phyloP scores from a whole-genome alignment of 2,888 invertebrate genomes.

The Panopea generosa region DNA sequence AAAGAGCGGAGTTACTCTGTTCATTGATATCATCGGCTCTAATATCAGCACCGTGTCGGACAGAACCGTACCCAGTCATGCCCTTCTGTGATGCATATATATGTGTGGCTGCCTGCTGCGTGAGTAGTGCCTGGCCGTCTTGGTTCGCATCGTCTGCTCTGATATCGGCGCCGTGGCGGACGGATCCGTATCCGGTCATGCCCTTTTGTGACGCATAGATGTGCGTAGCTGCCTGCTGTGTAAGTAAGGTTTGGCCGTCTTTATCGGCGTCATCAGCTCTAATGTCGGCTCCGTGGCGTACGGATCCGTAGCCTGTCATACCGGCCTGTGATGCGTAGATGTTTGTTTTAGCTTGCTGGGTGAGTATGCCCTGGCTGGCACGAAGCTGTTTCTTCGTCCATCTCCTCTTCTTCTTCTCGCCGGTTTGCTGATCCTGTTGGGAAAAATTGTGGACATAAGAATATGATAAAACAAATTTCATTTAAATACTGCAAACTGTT shows the following conservation, averaged over 20 bases:
- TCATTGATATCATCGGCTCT: slow-evolving; percentile 77
- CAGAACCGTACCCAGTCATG: slow-evolving; percentile 76
- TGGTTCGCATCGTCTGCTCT: slow-evolving; percentile 79
- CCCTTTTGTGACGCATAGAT: slow-evolving; percentile 83
- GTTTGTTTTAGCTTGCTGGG: slow-evolving; percentile 77
- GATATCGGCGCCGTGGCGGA: slow-evolving; percentile 83
- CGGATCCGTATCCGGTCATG: slow-evolving; percentile 81
- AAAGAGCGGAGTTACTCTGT: slow-evolving; percentile 77
- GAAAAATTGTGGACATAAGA: too few relatives aligned
- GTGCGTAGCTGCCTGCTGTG: slow-evolving; percentile 82
- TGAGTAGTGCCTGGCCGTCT: slow-evolving; percentile 78
- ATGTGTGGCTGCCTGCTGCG: slow-evolving; percentile 83
- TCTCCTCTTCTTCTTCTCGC: slow-evolving; percentile 57
- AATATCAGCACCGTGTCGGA: slow-evolving; percentile 80
- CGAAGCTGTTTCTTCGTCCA: slow-evolving; percentile 59
- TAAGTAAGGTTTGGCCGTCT: slow-evolving; percentile 78
- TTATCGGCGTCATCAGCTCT: slow-evolving; percentile 78
- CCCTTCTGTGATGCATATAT: slow-evolving; percentile 83
- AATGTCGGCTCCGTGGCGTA: slow-evolving; percentile 83
- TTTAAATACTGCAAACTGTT: too few relatives aligned
- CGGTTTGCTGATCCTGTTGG: slow-evolving; percentile 46
- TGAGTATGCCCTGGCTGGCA: slow-evolving; percentile 63
- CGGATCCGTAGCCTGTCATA: slow-evolving; percentile 77
- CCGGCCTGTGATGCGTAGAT: slow-evolving; percentile 78
- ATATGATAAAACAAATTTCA: background rate